Conservation (phyloP, 1,140 invertebrate species). For the Carcinoscorpius rotundicauda region DNA sequence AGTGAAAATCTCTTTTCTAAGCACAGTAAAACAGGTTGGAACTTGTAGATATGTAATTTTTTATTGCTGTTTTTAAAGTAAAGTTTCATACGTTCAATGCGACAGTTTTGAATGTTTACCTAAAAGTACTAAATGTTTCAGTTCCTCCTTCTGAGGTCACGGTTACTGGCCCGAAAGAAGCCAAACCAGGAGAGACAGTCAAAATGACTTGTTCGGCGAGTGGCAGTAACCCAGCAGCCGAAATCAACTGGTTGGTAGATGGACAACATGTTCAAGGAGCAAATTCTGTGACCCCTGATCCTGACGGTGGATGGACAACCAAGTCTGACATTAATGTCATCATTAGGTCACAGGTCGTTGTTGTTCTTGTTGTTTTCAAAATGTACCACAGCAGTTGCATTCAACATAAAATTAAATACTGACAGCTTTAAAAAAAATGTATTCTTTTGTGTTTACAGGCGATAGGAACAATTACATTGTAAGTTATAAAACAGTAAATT, state of each 20-base stretch:
- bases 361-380: too few relatives aligned
- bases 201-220: conserved; percentile 71
- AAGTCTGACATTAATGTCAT: conserved; percentile 69
- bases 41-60: background rate
- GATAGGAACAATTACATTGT: too few relatives aligned
- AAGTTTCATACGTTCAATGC: background rate
- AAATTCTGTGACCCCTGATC: conserved; percentile 28
- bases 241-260: conserved; percentile 76
- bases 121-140: conserved; percentile 35
- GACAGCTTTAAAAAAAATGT: too few relatives aligned
- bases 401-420: too few relatives aligned
- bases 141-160: conserved; percentile 77
- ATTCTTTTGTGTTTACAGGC: too few relatives aligned
- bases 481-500: too few relatives aligned
- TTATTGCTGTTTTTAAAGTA: background rate
- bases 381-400: too few relatives aligned
- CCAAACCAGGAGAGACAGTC: conserved; percentile 60
- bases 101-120: background rate
- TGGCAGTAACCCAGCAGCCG: conserved; percentile 77
- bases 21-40: background rate
- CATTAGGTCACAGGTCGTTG: conserved; percentile 36
- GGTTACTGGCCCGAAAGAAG: conserved; percentile 71
- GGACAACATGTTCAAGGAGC: conserved; percentile 33
- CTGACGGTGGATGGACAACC: conserved; percentile 69
- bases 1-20: background rate